Percentiles rank a stretch among this genome's conserved stretches.
Conservation (phyloP, 2,888 invertebrate genomes). For the Himalopsyche anomala region DNA sequence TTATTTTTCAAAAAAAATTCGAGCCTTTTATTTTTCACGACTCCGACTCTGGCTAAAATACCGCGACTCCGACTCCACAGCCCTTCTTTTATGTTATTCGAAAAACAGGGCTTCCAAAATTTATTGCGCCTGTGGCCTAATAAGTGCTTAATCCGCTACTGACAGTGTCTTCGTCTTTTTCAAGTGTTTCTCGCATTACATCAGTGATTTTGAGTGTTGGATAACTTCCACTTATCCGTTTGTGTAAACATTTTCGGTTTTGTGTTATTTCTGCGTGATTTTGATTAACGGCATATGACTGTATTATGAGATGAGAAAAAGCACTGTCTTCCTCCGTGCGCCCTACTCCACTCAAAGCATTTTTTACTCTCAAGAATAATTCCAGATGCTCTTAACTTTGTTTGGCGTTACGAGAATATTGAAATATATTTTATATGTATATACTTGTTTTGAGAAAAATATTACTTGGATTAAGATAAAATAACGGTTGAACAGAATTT, state of each 20-base stretch:
- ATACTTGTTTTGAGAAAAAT: too few relatives aligned
- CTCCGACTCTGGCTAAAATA: too few relatives aligned
- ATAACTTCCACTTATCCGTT: conserved; percentile 20
- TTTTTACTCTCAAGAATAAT: neutral
- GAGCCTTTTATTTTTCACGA: too few relatives aligned
- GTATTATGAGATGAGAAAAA: neutral
- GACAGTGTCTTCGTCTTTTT: neutral
- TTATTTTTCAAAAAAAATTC: too few relatives aligned
- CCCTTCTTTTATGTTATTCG: too few relatives aligned
- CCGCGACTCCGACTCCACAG: too few relatives aligned
- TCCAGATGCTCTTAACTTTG: neutral
- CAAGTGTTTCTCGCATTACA: conserved; percentile 10
- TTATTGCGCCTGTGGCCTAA: too few relatives aligned
- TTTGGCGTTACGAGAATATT: neutral
- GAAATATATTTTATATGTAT: neutral
- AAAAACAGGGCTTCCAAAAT: too few relatives aligned
- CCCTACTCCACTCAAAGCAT: neutral
- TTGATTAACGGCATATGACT: conserved; percentile 36
- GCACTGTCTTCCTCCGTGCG: neutral
- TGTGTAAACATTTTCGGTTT: conserved; percentile 9
- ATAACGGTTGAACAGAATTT: too few relatives aligned
- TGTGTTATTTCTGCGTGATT: conserved; percentile 41
- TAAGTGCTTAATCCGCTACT: too few relatives aligned
- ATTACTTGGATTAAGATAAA: too few relatives aligned
- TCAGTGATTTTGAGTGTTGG: conserved; percentile 10